phyloP scores from a whole-genome alignment of 2,113 vertebrate genomes.

The Brachyhypopomus occidentalis region DNA sequence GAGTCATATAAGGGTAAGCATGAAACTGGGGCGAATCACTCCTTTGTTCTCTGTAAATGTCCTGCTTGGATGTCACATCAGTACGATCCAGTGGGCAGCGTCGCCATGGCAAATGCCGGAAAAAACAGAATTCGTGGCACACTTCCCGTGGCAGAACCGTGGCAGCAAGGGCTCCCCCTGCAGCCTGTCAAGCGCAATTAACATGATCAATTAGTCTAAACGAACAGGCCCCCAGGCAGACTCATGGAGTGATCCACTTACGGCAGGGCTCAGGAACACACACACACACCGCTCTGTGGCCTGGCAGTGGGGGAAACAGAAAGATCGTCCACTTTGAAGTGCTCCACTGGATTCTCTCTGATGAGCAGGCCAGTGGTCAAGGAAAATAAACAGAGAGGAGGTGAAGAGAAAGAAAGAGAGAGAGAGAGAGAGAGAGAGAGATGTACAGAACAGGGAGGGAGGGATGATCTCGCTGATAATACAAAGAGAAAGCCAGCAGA shows the following conservation, averaged over 20 bases:
- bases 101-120: slow-evolving; percentile 23
- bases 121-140: slow-evolving; percentile 13
- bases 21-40: slow-evolving; percentile 50
- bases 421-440: neutral
- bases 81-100: slow-evolving; percentile 39
- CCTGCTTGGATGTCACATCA: slow-evolving; percentile 63
- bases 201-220: slow-evolving; percentile 55
- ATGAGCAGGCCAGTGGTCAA: neutral
- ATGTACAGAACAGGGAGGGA: neutral
- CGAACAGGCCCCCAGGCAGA: slow-evolving; percentile 16
- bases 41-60: slow-evolving; percentile 57
- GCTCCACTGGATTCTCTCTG: neutral
- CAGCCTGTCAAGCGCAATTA: slow-evolving; percentile 58
- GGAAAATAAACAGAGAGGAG: slow-evolving; percentile 1
- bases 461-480: neutral
- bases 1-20: slow-evolving; percentile 42
- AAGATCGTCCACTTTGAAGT: neutral
- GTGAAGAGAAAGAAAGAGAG: neutral
- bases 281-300: neutral
- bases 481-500: slow-evolving; percentile 10
- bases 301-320: neutral
- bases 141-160: slow-evolving; percentile 35
- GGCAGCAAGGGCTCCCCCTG: slow-evolving; percentile 36
- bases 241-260: neutral
- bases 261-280: too few relatives aligned